These are phyloP conservation scores for Spheniscus humboldti DNA, from an alignment of 2,797 vertebrate genomes.

Conservation along the genomic window DNA sequence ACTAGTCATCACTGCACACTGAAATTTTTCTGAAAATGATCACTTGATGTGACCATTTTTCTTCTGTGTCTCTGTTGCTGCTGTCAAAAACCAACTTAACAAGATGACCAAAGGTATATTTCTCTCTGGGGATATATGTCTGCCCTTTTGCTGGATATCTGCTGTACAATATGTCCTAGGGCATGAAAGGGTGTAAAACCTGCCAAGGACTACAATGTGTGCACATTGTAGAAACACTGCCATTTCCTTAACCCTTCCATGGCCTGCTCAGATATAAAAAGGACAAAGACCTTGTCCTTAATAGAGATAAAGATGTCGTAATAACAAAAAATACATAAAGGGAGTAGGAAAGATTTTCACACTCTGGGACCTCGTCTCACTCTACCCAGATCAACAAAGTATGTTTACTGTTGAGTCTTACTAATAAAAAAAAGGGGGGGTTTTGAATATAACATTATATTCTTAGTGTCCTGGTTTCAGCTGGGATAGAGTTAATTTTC, in stretches of 20 bases:
- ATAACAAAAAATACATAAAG: neutral
- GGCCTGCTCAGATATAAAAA: neutral
- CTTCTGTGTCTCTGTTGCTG: neutral
- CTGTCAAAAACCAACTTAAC: neutral
- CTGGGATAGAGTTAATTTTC: too few relatives aligned
- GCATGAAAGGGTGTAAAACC: neutral
- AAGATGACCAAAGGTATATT: neutral
- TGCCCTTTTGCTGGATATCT: neutral
- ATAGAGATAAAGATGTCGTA: neutral
- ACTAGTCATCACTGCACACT: neutral
- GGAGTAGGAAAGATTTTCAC: neutral
- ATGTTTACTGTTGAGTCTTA: neutral
- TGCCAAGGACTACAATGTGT: neutral
- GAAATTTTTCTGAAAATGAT: conserved; percentile 1
- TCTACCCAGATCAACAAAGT: neutral
- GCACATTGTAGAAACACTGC: neutral
- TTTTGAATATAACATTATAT: neutral
- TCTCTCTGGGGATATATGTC: neutral
- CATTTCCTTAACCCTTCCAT: neutral
- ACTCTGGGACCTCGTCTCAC: neutral
- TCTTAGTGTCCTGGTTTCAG: neutral
- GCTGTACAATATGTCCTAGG: neutral
- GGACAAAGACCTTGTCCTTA: neutral
- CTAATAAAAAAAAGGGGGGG: neutral
- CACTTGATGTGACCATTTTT: neutral